Percentiles rank a stretch among this genome's conserved stretches.
phyloP scores from a whole-genome alignment of 2,888 invertebrate species.

The Hemithea aestivaria region DNA sequence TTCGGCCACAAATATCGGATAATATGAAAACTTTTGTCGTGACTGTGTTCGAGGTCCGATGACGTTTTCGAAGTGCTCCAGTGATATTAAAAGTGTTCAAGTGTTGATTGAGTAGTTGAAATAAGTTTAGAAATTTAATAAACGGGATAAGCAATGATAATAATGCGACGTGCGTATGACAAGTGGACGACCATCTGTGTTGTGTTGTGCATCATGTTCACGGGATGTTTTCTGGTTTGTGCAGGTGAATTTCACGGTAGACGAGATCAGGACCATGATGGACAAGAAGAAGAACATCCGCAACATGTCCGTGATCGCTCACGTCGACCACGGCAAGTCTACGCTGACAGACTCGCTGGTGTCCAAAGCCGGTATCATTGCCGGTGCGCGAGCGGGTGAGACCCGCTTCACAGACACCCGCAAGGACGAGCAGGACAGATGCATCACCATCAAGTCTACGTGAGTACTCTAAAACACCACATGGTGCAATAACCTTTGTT shows the following conservation, averaged over 20 bases:
- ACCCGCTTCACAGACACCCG: conserved; percentile 99
- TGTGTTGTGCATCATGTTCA: conserved; percentile 53
- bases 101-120: conserved; percentile 14
- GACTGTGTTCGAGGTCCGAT: conserved; percentile 63
- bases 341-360: conserved; percentile 99
- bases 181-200: conserved; percentile 51
- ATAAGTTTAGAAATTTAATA: not conserved
- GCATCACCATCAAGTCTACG: conserved; percentile 99
- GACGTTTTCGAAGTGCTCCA: conserved; percentile 65
- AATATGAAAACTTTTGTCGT: conserved; percentile 40
- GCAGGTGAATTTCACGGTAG: conserved; percentile 99
- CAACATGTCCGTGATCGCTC: conserved; percentile 99
- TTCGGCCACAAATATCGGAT: conserved; percentile 32
- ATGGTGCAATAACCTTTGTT: conserved; percentile 43
- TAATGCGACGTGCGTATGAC: conserved; percentile 57
- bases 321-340: conserved; percentile 99
- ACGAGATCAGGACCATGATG: conserved; percentile 99
- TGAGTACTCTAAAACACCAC: conserved; percentile 77
- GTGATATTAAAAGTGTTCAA: conserved; percentile 45
- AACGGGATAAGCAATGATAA: conserved; percentile 9
- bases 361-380: conserved; percentile 99
- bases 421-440: conserved; percentile 99
- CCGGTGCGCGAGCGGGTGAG: conserved; percentile 98
- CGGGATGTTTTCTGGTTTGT: conserved; percentile 55
- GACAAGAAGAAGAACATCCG: conserved; percentile 99